phyloP scores from a whole-genome alignment of 2,113 vertebrate genomes.

The Callorhinus ursinus region DNA sequence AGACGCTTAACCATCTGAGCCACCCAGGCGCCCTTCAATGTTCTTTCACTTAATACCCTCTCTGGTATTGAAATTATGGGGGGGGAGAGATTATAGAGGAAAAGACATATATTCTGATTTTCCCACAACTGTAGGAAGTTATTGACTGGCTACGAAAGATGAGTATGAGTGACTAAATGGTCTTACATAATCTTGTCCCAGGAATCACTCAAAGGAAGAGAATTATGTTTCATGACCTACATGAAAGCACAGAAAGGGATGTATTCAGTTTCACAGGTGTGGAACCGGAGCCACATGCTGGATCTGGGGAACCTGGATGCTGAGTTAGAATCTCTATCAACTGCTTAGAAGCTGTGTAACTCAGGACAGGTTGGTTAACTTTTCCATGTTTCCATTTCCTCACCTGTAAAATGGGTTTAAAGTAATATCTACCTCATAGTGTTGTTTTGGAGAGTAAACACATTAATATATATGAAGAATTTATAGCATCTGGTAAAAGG shows the following conservation, averaged over 20 bases:
- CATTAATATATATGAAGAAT: background rate
- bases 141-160: background rate
- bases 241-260: background rate
- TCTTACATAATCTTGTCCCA: background rate
- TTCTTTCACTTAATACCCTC: background rate
- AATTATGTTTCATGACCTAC: background rate
- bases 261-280: background rate
- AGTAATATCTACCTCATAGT: background rate
- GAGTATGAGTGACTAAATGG: background rate
- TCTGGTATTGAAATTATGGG: background rate
- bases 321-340: background rate
- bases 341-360: background rate
- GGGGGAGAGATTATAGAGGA: background rate
- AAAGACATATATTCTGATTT: background rate
- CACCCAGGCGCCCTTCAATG: too few relatives aligned
- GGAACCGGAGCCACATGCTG: background rate
- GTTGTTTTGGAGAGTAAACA: background rate
- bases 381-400: background rate
- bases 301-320: background rate
- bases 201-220: background rate
- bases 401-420: background rate
- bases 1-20: too few relatives aligned
- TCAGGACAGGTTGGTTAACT: background rate
- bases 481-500: background rate
- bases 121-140: background rate